phyloP scores from a whole-genome alignment of 2,888 invertebrate species.

The Achlya flavicornis region DNA sequence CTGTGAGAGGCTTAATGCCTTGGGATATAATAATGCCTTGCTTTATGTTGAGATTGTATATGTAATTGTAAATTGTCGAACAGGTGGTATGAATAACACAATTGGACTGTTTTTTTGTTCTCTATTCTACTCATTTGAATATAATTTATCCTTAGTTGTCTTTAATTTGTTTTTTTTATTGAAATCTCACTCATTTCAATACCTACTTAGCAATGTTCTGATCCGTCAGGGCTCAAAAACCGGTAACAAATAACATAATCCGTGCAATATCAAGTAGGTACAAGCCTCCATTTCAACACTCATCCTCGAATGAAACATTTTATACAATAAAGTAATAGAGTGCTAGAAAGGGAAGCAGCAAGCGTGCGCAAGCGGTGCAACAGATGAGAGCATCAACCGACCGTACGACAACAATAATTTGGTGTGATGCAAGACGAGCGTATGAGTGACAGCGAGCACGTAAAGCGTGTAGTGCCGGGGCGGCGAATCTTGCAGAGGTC shows the following conservation, averaged over 20 bases:
- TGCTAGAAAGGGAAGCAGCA: slow-evolving; percentile 32
- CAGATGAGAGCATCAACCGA: slow-evolving; percentile 13
- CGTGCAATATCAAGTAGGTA: not conserved
- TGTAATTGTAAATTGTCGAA: too few relatives aligned
- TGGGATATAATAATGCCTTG: too few relatives aligned
- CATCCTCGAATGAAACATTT: too few relatives aligned
- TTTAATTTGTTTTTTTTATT: too few relatives aligned
- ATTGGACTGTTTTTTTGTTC: too few relatives aligned
- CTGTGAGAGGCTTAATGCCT: too few relatives aligned
- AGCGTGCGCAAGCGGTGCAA: slow-evolving; percentile 36
- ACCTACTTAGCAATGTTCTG: too few relatives aligned
- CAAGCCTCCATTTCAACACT: not conserved
- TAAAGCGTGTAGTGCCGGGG: slow-evolving; percentile 37
- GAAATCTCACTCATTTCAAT: too few relatives aligned
- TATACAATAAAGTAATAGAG: slow-evolving; percentile 16
- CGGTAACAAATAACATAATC: not conserved
- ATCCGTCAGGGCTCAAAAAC: too few relatives aligned
- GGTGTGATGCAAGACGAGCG: not conserved
- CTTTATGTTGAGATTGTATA: too few relatives aligned
- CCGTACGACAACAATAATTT: not conserved
- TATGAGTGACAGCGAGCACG: not conserved
- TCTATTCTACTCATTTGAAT: too few relatives aligned
- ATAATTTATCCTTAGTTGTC: not conserved
- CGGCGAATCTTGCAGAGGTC: slow-evolving; percentile 45
- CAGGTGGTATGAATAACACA: too few relatives aligned